phyloP scores from a whole-genome alignment of 2,888 invertebrate species.

The Cheilosia vernalis region DNA sequence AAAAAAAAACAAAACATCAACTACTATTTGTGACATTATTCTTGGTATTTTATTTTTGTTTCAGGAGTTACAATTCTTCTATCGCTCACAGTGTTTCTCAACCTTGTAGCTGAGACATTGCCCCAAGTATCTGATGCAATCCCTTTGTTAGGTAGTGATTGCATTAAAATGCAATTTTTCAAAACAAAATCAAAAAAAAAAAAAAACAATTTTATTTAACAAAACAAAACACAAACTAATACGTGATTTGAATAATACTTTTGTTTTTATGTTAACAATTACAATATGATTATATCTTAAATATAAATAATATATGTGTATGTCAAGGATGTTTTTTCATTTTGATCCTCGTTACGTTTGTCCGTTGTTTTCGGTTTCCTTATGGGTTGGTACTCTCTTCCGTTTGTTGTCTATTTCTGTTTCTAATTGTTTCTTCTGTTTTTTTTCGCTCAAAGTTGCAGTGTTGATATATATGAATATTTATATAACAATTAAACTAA shows the following conservation, averaged over 20 bases:
- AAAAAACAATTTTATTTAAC: constrained; percentile 41
- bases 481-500: constrained; percentile 29
- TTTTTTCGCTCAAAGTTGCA: constrained; percentile 68
- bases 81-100: constrained; percentile 99
- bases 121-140: constrained; percentile 99
- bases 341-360: constrained; percentile 41
- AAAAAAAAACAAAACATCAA: constrained; percentile 27
- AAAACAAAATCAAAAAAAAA: constrained; percentile 67
- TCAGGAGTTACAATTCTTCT: constrained; percentile 99
- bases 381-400: constrained; percentile 47
- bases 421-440: constrained; percentile 1
- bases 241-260: constrained; percentile 52
- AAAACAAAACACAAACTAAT: constrained; percentile 43
- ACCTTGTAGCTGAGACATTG: constrained; percentile 99
- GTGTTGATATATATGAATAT: constrained; percentile 64
- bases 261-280: constrained; percentile 43
- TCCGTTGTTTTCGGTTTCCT: constrained; percentile 46
- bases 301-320: constrained; percentile 69
- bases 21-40: constrained; percentile 68
- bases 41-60: constrained; percentile 83
- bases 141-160: constrained; percentile 97
- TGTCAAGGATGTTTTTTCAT: constrained; percentile 71
- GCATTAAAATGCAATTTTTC: constrained; percentile 83
- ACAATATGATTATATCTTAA: constrained; percentile 64
- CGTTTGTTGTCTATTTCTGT: constrained; percentile 34